These are phyloP conservation scores for Oryzias sinensis DNA, from an alignment of 2,797 vertebrate genomes.

Conservation along the genomic window DNA sequence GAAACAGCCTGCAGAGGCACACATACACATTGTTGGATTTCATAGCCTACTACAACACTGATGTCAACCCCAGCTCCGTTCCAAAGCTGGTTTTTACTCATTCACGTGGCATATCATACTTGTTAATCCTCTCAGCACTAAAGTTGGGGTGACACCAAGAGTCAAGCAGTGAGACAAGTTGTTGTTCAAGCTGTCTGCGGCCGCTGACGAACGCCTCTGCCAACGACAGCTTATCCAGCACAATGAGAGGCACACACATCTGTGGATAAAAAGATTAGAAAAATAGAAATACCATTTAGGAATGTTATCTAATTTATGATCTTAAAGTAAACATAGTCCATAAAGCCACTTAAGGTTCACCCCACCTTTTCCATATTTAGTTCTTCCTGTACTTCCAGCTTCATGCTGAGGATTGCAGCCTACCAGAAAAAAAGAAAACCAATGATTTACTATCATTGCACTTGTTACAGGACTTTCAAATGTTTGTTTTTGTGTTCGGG, in stretches of 20 bases:
- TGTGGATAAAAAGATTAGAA: conserved; percentile 29
- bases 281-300: background rate
- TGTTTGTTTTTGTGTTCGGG: background rate
- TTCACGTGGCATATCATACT: conserved; percentile 32
- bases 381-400: conserved; percentile 71
- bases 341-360: background rate
- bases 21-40: conserved; percentile 1
- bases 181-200: conserved; percentile 62
- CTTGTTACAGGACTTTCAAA: background rate
- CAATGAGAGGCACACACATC: conserved; percentile 77
- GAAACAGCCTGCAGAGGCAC: conserved; percentile 60
- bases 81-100: background rate
- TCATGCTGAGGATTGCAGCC: conserved; percentile 67
- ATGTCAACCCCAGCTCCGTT: background rate
- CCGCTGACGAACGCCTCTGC: conserved; percentile 72
- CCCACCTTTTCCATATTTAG: conserved; percentile 78
- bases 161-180: conserved; percentile 73
- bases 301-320: background rate
- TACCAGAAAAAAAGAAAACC: conserved; percentile 26
- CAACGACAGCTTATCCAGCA: conserved; percentile 72
- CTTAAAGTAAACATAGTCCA: conserved; percentile 6
- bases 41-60: background rate
- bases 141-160: conserved; percentile 75
- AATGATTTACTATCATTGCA: background rate
- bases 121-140: conserved; percentile 39